Conservation (phyloP, 2,113 vertebrate species). For the Myxocyprinus asiaticus region DNA sequence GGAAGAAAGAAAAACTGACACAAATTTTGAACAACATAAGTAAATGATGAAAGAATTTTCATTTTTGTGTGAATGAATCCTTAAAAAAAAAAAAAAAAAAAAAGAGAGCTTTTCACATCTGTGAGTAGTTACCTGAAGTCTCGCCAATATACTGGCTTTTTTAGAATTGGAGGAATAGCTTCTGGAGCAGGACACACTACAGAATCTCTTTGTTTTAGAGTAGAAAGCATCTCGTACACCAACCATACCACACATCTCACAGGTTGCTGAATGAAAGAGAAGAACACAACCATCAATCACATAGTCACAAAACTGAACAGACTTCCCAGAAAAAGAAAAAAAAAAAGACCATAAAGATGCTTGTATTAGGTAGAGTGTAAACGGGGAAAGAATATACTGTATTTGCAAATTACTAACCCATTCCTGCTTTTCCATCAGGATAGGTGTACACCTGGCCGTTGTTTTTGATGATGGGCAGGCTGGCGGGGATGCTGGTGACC, state of each 20-base stretch:
- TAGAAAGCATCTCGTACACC: slow-evolving; percentile 98
- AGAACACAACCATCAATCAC: slow-evolving; percentile 11
- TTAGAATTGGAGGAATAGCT: slow-evolving; percentile 99
- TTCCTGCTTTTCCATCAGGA: slow-evolving; percentile 97
- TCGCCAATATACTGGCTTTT: slow-evolving; percentile 99
- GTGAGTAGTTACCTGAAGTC: slow-evolving; percentile 90
- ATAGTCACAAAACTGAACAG: background rate
- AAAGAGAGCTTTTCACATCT: background rate
- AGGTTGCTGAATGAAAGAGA: slow-evolving; percentile 80
- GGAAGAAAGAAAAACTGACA: no score
- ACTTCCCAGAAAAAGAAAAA: background rate
- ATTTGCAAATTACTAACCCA: slow-evolving; percentile 82
- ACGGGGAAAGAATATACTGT: no score
- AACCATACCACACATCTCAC: slow-evolving; percentile 99
- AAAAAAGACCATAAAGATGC: no score
- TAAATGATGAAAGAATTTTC: no score
- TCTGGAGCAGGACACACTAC: slow-evolving; percentile 96
- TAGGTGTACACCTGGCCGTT: slow-evolving; percentile 99
- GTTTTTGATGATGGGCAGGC: slow-evolving; percentile 98
- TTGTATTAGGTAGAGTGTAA: no score
- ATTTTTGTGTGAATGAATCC: no score
- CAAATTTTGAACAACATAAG: no score
- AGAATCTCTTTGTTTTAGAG: slow-evolving; percentile 98
- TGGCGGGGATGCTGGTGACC: slow-evolving; percentile 88
- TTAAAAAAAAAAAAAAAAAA: no score